Base-by-base conservation (phyloP, 2,113 vertebrate species). In the Halichoerus grypus region DNA sequence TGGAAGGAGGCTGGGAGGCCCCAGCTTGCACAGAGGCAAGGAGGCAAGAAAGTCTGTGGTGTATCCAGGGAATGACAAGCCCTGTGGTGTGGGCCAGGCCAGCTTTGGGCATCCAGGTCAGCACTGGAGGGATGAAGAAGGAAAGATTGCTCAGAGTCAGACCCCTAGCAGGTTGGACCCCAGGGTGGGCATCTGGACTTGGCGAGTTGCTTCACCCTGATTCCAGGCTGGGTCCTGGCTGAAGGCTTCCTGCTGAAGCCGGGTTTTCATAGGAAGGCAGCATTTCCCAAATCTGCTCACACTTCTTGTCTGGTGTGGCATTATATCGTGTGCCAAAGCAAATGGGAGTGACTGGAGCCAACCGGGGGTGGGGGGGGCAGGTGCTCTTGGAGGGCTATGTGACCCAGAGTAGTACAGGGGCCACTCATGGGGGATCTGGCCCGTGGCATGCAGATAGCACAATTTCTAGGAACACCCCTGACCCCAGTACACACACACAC, bases 401-500 rank as follows among this genome's bases (percentile, higher is more conserved):
- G 26, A 69, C 65, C 26, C 63, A 55, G 28, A 31, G 18, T 15
- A 61, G 39, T 42, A 11, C n/a, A 82, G 42, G 22, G 57, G 69
- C 15, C 5, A 36, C 24, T 28, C 6, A 0, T 4, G 16, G 55
- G 33, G 24, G 22, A 42, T 39, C 53, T 16, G 46, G 53, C 55
- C 16, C 26, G 9, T 16, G 49, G 15, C 4, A 28, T n/a, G 42
- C 59, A 92, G 67, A 59, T 67, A 18, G 3, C 26, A 49, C 46
- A 36, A 21, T n/a, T 39, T 96, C 31, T 71, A 49, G 16, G 49
- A 63, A 42, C 12, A n/a, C 22, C 42, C 12, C 18, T 57, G 16
- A 28, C 9, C 16, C 53, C 16, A 1, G 7, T 19, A 0, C 2
- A 21, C 53, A 24, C 12, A 28, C 21, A 31, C 11, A 33, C 39